phyloP scores from a whole-genome alignment of 1,140 invertebrate species.

The Macrostomum lignano region DNA sequence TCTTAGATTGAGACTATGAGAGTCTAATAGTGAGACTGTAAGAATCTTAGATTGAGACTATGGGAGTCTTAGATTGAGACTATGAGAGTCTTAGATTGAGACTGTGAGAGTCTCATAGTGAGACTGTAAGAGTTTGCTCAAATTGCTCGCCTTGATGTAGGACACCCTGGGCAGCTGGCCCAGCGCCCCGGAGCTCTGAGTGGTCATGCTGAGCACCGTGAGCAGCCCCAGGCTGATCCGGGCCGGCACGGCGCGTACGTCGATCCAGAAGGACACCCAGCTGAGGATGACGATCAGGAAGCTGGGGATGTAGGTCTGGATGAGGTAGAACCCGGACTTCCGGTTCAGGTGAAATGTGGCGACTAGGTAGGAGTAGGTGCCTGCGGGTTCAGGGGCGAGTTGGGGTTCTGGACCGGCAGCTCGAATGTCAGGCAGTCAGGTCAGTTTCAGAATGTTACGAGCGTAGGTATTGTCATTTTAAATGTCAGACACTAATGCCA shows the following conservation, averaged over 20 bases:
- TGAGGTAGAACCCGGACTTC: constrained; percentile 13
- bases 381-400: too few relatives aligned
- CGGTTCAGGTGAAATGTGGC: constrained; percentile 10
- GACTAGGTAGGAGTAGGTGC: constrained; percentile 12
- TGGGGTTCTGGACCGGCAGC: too few relatives aligned
- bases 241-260: constrained; percentile 33
- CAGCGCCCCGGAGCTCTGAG: constrained; percentile 15
- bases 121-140: not conserved
- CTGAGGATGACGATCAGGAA: constrained; percentile 43
- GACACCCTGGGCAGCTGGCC: constrained; percentile 21
- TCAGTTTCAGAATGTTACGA: too few relatives aligned
- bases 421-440: too few relatives aligned
- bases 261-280: constrained; percentile 74
- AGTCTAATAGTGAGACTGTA: too few relatives aligned
- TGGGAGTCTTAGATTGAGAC: too few relatives aligned
- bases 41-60: too few relatives aligned
- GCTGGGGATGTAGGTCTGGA: constrained; percentile 14
- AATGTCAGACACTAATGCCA: too few relatives aligned
- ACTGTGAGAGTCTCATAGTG: too few relatives aligned
- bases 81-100: too few relatives aligned
- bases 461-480: too few relatives aligned
- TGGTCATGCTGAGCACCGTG: constrained; percentile 26
- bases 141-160: constrained; percentile 29
- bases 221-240: constrained; percentile 28
- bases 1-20: too few relatives aligned